Evolutionary conservation across 2,797 vertebrate genomes (phyloP).

Genomic region (Chaetodon trifasciatus): DNA sequence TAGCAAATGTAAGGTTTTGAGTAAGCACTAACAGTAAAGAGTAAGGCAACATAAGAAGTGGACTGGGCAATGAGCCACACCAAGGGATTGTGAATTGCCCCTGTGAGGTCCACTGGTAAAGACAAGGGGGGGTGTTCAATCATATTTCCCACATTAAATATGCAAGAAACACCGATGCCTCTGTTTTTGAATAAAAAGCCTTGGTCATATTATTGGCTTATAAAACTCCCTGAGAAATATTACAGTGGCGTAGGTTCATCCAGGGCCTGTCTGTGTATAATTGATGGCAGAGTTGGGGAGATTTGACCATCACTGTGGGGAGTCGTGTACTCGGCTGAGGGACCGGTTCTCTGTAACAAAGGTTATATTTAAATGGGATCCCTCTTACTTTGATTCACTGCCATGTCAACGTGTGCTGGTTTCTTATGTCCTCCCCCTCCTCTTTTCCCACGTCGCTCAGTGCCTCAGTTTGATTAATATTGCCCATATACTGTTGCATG

Average conservation of each 20-base stretch:
- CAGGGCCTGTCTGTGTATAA: conserved; percentile 42
- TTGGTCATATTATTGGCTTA: conserved; percentile 34
- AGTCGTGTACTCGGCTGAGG: conserved; percentile 2
- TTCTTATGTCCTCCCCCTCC: background rate
- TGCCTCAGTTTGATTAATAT: conserved; percentile 49
- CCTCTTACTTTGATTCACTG: conserved; percentile 9
- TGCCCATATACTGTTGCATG: background rate
- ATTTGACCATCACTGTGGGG: conserved; percentile 38
- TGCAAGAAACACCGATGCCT: conserved; percentile 40
- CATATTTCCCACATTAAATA: conserved; percentile 57
- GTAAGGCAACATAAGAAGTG: background rate
- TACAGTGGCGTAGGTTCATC: conserved; percentile 31
- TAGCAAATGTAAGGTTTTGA: no score
- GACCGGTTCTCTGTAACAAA: conserved; percentile 22
- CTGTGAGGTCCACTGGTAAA: conserved; percentile 42
- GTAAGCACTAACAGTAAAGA: background rate
- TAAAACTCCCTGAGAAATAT: conserved; percentile 47
- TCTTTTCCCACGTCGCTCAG: conserved; percentile 6
- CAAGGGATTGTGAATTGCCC: conserved; percentile 6
- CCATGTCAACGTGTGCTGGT: background rate
- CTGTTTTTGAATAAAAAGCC: conserved; percentile 55
- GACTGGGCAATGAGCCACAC: conserved; percentile 34
- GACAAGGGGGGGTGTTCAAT: conserved; percentile 41
- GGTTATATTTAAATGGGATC: conserved; percentile 20
- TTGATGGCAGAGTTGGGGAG: conserved; percentile 37